Evolutionary conservation across 1,140 invertebrate species (phyloP).

Genomic region (Pseudoatta argentina): DNA sequence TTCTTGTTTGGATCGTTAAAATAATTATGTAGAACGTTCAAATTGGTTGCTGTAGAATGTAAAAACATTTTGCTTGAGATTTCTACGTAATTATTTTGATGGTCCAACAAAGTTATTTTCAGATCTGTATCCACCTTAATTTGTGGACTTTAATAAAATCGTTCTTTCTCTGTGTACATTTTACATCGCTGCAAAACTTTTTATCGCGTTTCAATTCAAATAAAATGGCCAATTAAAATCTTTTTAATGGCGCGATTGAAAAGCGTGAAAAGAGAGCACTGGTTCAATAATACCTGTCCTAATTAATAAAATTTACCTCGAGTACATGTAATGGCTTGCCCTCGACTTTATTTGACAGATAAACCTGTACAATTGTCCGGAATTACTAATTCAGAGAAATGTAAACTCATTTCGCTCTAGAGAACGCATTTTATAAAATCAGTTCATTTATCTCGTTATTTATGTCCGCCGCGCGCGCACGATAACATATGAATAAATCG

Average conservation of each 20-base stretch:
- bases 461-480: neutral
- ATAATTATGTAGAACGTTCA: too few species aligned
- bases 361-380: neutral
- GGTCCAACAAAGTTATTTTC: too few species aligned
- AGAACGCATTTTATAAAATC: conserved; percentile 27
- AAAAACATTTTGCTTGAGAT: too few species aligned
- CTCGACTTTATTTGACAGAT: neutral
- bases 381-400: neutral
- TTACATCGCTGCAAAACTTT: neutral
- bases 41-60: too few species aligned
- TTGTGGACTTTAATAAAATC: too few species aligned
- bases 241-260: neutral
- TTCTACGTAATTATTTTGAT: too few species aligned
- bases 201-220: conserved; percentile 5
- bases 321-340: neutral
- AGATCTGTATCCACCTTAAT: too few species aligned
- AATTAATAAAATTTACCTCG: neutral
- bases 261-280: neutral
- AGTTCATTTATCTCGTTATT: conserved; percentile 18
- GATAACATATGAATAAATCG: conserved; percentile 50
- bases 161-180: too few species aligned
- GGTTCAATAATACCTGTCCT: neutral
- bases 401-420: neutral
- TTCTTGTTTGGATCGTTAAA: too few species aligned
- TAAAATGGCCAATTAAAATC: neutral